Evolutionary conservation across 2,113 vertebrate genomes (phyloP), one percentile per base, ranked within the genome.

Genomic region (Sylvietta virens): DNA sequence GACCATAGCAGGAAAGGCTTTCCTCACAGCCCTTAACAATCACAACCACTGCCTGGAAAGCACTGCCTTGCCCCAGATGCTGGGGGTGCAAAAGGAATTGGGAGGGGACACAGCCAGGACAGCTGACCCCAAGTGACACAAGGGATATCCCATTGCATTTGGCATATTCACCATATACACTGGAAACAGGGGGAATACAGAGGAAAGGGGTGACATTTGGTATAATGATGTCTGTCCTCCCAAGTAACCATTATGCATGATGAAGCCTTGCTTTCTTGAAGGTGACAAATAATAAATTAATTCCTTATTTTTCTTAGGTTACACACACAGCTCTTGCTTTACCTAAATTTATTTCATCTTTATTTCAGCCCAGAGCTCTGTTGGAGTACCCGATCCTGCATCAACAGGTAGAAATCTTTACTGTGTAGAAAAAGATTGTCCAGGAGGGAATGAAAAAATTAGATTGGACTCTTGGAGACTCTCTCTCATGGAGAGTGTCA

Each of bases 181-280:
- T 56, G 28, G 20, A 50, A 45, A 15, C 16, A 20, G 28, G 13
- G 28, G 17, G 12, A 70, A 57, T 31, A 31, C 8, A 7, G 28
- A 54, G 21, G 31, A 65, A 56, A 0, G 0, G 11, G 3, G 1
- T 11, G 50, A 31, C 1, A 1, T 51, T 42, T 4, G 1, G 4
- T 5, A 3, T 77, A 20, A 2, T 17, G 30, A 7, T 8, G 27
- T 33, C 22, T 62, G 1, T 58, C 44, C 48, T 47, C 9, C 42
- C 21, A 20, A 28, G 22, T 10, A 72, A 44, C 10, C 7, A 11
- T 18, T 27, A 18, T 1, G 2, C 3, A 30, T 7, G 11, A 53
- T 9, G 37, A 87, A 69, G 2, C 8, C 15, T 73, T 47, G 7
- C 5, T 62, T 79, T 53, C 72, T 42, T 42, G 27, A 42, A 74